Evolutionary conservation across 2,888 invertebrate genomes (phyloP), one percentile per base, ranked within the genome.

Genomic region (Drosophila neotestacea): DNA sequence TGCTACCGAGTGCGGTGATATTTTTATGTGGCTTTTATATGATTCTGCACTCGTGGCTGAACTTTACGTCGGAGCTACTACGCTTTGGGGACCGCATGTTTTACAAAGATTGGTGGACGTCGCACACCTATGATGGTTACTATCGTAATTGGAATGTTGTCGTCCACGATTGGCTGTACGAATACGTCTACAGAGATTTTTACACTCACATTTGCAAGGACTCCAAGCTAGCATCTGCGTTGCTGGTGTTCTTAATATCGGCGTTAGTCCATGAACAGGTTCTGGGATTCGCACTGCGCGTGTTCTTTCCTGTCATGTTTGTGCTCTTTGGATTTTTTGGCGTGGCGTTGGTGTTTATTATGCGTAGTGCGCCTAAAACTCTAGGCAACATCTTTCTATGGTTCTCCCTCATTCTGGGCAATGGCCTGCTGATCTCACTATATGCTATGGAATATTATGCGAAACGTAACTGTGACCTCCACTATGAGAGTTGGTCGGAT

Each of bases 71-170:
- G 0, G 99, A 99, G 92, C 94, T 98, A 92, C 92, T 98, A 70
- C 94, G 94, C 69, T 99, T 99, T 92, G 96, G 95, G 6, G 97
- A 99, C 93, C 93, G 98, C 90, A 94, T 96, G 94, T 96, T 97
- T 94, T 95, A 97, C 90, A 95, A 95, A 93, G 95, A 98, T 95
- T 99, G 98, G 98, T 99, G 98, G 99, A 98, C 97, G 59, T 95
- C 96, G 2, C 95, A 95, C 0, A 95, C 95, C n/a, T 98, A 95
- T 92, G 95, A 95, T 0, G 94, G 93, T 11, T 99, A 96, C 92
- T 98, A 97, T 92, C 95, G 98, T n/a, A 96, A 96, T 4, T 99
- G 99, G 99, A 99, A 99, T 92, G 94, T 97, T 13, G 96, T 98
- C 0, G 98, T 99, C 0, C 97, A 98, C 91, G 97, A 98, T 80